These are phyloP conservation scores for Sparus aurata DNA, from an alignment of 2,797 vertebrate species.

Conservation along the genomic window DNA sequence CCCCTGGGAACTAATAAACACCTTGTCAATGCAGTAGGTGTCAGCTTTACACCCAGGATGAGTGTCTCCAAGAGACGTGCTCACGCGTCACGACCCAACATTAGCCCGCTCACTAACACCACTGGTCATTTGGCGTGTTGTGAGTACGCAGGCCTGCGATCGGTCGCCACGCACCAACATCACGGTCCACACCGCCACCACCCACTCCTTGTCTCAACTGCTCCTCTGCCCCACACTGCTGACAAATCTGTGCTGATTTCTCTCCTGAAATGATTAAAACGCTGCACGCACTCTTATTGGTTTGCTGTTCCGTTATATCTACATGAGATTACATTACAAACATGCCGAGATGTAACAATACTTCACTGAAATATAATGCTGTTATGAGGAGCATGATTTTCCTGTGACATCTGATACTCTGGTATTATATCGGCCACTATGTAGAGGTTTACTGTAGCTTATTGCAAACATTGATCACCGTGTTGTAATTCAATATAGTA, in stretches of 20 bases:
- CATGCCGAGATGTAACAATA: conserved; percentile 45
- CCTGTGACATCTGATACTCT: conserved; percentile 63
- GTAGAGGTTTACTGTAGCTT: conserved; percentile 57
- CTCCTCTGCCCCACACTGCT: conserved; percentile 51
- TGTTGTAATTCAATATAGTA: conserved; percentile 70
- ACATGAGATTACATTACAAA: conserved; percentile 56
- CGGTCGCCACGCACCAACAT: conserved; percentile 51
- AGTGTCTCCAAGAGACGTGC: conserved; percentile 70
- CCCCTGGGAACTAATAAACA: conserved; percentile 83
- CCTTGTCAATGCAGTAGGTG: conserved; percentile 76
- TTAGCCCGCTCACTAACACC: conserved; percentile 48
- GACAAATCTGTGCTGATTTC: conserved; percentile 49
- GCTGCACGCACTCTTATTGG: conserved; percentile 32
- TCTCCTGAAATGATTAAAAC: conserved; percentile 47
- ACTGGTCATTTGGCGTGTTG: conserved; percentile 62
- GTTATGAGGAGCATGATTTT: conserved; percentile 46
- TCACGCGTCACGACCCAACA: conserved; percentile 57
- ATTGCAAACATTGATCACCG: conserved; percentile 78
- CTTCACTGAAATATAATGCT: conserved; percentile 39
- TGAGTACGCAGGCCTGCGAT: conserved; percentile 52
- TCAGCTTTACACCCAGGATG: conserved; percentile 70
- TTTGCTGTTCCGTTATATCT: conserved; percentile 23
- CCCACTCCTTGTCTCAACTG: conserved; percentile 61
- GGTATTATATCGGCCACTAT: conserved; percentile 39
- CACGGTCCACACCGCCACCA: conserved; percentile 47